Conservation (phyloP, 2,797 vertebrate genomes). For the Chromobotia macracanthus region DNA sequence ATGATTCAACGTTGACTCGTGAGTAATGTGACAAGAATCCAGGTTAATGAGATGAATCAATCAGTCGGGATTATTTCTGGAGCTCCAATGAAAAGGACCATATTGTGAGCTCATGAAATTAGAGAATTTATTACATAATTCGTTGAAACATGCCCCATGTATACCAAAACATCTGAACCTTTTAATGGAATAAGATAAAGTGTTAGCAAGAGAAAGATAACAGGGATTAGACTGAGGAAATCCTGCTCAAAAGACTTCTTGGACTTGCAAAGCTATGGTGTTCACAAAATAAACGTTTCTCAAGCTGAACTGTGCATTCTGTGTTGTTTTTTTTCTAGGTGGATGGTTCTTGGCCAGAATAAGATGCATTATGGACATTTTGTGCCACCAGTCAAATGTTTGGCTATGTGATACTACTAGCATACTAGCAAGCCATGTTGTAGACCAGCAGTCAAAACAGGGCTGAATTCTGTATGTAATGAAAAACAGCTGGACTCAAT, state of each 20-base stretch:
- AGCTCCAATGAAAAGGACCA: conserved; percentile 9
- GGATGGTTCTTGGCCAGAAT: no score
- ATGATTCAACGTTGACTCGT: conserved; percentile 22
- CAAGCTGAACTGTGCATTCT: no score
- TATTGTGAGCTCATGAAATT: neutral
- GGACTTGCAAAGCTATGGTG: no score
- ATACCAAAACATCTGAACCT: conserved; percentile 20
- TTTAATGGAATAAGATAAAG: conserved; percentile 8
- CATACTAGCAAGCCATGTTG: no score
- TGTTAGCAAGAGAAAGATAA: conserved; percentile 15
- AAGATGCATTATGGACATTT: no score
- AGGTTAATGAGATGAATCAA: conserved; percentile 33
- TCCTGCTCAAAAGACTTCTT: conserved; percentile 63
- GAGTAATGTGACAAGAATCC: conserved; percentile 27
- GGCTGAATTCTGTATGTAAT: conserved; percentile 32
- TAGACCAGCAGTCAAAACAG: no score
- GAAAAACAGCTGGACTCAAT: conserved; percentile 63
- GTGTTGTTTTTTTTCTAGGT: no score
- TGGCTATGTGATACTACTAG: no score
- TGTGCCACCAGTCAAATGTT: no score
- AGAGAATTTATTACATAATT: conserved; percentile 21
- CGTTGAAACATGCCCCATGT: conserved; percentile 5
- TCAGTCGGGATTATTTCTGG: conserved; percentile 14
- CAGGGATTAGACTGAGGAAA: conserved; percentile 50
- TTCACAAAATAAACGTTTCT: no score